Conservation (phyloP, 2,113 vertebrate species). For the Ictalurus furcatus region DNA sequence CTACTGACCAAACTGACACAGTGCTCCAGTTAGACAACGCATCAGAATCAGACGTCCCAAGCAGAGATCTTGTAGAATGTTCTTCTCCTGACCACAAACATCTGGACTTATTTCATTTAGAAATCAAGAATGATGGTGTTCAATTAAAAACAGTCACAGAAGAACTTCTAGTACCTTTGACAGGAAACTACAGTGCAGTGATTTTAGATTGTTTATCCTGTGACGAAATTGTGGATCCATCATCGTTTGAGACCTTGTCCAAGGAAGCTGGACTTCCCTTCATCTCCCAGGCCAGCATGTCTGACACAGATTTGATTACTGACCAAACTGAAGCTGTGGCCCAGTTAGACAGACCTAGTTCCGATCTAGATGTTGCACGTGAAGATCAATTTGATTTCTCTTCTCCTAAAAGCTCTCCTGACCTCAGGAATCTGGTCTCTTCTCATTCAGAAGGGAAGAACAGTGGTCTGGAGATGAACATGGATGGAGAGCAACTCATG, state of each 20-base stretch:
- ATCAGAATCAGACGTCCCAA: neutral
- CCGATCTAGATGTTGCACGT: neutral
- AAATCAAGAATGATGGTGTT: neutral
- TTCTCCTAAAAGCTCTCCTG: neutral
- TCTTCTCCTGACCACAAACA: neutral
- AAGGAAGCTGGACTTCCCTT: neutral
- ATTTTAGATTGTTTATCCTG: neutral
- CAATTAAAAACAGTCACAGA: neutral
- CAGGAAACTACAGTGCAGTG: neutral
- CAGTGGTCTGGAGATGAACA: neutral
- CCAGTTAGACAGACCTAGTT: neutral
- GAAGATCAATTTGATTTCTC: neutral
- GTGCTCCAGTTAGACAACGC: neutral
- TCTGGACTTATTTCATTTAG: neutral
- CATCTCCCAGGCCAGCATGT: neutral
- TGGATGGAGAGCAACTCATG: neutral
- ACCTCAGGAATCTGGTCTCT: neutral
- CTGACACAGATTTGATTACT: neutral
- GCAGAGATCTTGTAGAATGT: constrained; percentile 6
- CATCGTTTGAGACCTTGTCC: neutral
- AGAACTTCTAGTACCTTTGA: neutral
- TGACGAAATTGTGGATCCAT: neutral
- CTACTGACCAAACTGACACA: neutral
- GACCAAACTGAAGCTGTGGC: neutral
- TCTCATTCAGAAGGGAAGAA: neutral